Conservation (phyloP, 2,113 vertebrate genomes). For the Oncorhynchus kisutch region DNA sequence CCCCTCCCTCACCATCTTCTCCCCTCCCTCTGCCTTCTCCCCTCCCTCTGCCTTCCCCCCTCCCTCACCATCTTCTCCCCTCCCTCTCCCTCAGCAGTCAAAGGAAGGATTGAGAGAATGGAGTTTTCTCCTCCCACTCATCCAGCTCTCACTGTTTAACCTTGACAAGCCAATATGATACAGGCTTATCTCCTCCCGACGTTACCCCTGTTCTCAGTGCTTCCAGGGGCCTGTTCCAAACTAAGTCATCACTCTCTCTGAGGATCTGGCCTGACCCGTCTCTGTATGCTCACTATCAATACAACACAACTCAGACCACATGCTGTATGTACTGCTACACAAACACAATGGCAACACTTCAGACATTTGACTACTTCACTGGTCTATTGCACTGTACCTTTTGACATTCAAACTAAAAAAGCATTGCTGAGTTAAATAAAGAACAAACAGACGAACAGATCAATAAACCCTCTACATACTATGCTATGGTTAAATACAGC, state of each 20-base stretch:
- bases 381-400: too few relatives aligned
- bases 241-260: slow-evolving; percentile 62
- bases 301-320: not conserved
- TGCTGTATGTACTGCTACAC: not conserved
- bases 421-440: not conserved
- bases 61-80: too few relatives aligned
- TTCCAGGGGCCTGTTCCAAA: slow-evolving; percentile 61
- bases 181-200: slow-evolving; percentile 75
- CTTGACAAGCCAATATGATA: slow-evolving; percentile 79
- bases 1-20: too few relatives aligned
- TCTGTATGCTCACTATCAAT: not conserved
- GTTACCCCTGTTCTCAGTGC: slow-evolving; percentile 68
- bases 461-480: not conserved
- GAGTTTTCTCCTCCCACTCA: slow-evolving; percentile 47
- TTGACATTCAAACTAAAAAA: not conserved
- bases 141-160: slow-evolving; percentile 71
- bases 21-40: too few relatives aligned
- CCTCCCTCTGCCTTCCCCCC: too few relatives aligned
- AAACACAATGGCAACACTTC: too few relatives aligned
- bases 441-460: not conserved
- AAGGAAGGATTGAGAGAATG: slow-evolving; percentile 43
- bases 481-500: too few relatives aligned
- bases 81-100: slow-evolving; percentile 50
- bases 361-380: too few relatives aligned
- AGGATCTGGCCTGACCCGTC: slow-evolving; percentile 16